phyloP scores from a whole-genome alignment of 2,113 vertebrate genomes.

The Ceratotherium simum region DNA sequence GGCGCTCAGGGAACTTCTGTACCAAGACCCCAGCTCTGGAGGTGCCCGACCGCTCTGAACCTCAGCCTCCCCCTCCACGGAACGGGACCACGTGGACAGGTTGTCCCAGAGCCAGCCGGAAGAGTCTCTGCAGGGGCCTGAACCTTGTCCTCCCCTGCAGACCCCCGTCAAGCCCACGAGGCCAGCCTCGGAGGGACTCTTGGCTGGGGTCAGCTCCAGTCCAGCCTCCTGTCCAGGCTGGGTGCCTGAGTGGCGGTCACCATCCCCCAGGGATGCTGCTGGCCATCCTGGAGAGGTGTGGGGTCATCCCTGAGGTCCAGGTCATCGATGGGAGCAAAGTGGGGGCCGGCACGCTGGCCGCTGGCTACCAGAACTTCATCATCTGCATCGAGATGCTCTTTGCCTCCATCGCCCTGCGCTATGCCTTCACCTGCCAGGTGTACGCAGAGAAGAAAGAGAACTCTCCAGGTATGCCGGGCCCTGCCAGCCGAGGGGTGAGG shows the following conservation, averaged over 20 bases:
- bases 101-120: too few species aligned
- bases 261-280: slow-evolving; percentile 91
- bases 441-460: slow-evolving; percentile 93
- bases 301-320: slow-evolving; percentile 93
- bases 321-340: slow-evolving; percentile 91
- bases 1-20: background rate
- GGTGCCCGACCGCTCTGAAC: background rate
- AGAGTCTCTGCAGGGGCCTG: background rate
- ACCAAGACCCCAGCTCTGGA: accelerated
- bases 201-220: accelerated
- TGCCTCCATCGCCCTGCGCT: slow-evolving; percentile 93
- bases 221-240: background rate
- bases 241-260: background rate
- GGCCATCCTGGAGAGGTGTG: slow-evolving; percentile 95
- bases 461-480: slow-evolving; percentile 88
- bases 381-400: slow-evolving; percentile 98
- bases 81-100: accelerated
- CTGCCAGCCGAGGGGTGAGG: accelerated
- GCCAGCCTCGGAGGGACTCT: accelerated
- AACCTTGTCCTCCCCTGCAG: background rate
- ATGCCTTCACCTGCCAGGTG: slow-evolving; percentile 94
- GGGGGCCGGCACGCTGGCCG: slow-evolving; percentile 94
- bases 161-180: accelerated
- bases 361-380: slow-evolving; percentile 98
- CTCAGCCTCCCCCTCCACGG: background rate